A percentile compares a stretch with the other conserved stretches of the same genome.
These are phyloP conservation scores for Paramisgurnus dabryanus DNA, from an alignment of 2,113 vertebrate genomes.

Conservation along the genomic window DNA sequence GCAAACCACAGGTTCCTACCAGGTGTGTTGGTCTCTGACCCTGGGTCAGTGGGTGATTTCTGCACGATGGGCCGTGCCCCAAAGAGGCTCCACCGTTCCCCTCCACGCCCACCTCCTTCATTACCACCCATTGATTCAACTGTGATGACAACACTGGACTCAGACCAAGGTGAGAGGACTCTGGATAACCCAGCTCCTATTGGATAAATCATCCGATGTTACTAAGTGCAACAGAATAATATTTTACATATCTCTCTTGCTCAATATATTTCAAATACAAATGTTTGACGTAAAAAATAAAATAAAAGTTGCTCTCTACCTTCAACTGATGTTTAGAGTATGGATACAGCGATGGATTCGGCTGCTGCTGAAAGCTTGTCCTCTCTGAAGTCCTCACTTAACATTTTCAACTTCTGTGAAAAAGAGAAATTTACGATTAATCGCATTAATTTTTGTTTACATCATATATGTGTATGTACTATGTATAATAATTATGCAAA, in stretches of 20 bases:
- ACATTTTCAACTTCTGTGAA: conserved; percentile 87
- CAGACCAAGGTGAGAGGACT: conserved; percentile 68
- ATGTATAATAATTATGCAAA: too few species aligned
- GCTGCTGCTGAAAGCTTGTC: conserved; percentile 84
- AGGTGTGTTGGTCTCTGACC: conserved; percentile 72
- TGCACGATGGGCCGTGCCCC: conserved; percentile 82
- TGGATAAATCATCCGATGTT: not conserved
- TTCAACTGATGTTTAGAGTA: conserved; percentile 81
- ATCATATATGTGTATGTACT: too few species aligned
- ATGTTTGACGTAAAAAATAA: not conserved
- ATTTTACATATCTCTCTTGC: not conserved
- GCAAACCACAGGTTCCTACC: conserved; percentile 55
- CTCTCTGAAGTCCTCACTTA: conserved; percentile 86
- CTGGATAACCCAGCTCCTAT: conserved; percentile 86
- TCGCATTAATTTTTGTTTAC: too few species aligned
- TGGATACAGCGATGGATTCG: conserved; percentile 84
- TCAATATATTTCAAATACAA: not conserved
- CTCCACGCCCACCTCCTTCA: conserved; percentile 74
- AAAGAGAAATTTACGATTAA: not conserved
- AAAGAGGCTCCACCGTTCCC: conserved; percentile 90
- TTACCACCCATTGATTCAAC: conserved; percentile 72
- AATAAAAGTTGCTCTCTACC: conserved; percentile 66
- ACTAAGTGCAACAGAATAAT: not conserved
- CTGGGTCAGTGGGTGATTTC: conserved; percentile 86
- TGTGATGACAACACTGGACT: conserved; percentile 63